Conservation (phyloP, 2,797 vertebrate species). For the Enteromius argenteus region DNA sequence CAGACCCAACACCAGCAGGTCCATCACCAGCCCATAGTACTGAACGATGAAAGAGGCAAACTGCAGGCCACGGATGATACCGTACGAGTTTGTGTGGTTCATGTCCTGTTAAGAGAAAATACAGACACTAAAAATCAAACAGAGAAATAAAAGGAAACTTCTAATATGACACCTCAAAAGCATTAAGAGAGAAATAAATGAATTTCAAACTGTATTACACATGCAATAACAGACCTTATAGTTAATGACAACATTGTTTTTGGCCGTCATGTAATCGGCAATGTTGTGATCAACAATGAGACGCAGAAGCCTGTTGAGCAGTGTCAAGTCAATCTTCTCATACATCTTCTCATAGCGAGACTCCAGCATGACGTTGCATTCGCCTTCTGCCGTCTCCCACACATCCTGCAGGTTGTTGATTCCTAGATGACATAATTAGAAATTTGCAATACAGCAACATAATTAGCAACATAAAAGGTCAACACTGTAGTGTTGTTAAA, state of each 20-base stretch:
- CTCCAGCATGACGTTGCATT: constrained; percentile 99
- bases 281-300: constrained; percentile 99
- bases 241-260: constrained; percentile 99
- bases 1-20: constrained; percentile 94
- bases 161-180: background rate
- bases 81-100: constrained; percentile 99
- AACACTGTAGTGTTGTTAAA: no score
- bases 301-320: constrained; percentile 96
- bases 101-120: constrained; percentile 85
- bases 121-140: background rate
- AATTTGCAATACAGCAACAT: background rate
- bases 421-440: constrained; percentile 74
- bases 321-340: constrained; percentile 97
- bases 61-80: constrained; percentile 98
- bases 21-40: constrained; percentile 99
- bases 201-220: no score
- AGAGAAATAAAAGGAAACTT: background rate
- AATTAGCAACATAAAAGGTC: no score
- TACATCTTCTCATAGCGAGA: constrained; percentile 99
- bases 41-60: constrained; percentile 99
- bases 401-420: constrained; percentile 99
- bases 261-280: constrained; percentile 99
- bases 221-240: constrained; percentile 86
- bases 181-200: background rate
- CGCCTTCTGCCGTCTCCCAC: constrained; percentile 96